A percentile compares a stretch with the other conserved stretches of the same genome.
Evolutionary conservation across 2,888 invertebrate genomes (phyloP).

Genomic region (Tholera decimalis): DNA sequence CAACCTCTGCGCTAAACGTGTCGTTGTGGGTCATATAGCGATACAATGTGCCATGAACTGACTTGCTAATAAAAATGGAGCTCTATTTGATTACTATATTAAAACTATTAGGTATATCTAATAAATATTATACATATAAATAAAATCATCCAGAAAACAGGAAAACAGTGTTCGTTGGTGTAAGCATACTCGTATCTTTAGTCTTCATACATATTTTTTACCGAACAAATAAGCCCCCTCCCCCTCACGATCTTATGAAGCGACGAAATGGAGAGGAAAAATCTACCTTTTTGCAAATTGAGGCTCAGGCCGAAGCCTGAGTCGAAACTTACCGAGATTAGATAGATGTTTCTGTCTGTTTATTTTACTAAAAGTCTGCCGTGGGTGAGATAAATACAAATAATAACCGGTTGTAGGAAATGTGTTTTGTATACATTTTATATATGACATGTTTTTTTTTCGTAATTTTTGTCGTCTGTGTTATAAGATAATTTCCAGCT

Average conservation of each 20-base stretch:
- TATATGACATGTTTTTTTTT: background rate
- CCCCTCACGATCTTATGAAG: constrained; percentile 62
- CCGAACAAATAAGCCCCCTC: constrained; percentile 62
- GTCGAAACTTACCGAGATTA: constrained; percentile 71
- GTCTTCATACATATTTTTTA: constrained; percentile 46
- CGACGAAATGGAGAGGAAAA: constrained; percentile 73
- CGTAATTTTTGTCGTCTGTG: too few relatives aligned
- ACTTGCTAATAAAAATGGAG: too few relatives aligned
- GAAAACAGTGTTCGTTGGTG: background rate
- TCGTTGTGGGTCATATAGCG: background rate
- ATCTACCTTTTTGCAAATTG: constrained; percentile 77
- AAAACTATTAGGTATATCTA: too few relatives aligned
- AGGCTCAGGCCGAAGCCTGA: constrained; percentile 68
- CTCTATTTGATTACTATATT: too few relatives aligned
- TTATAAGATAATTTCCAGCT: too few relatives aligned
- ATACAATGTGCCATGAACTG: too few relatives aligned
- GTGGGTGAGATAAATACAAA: constrained; percentile 41
- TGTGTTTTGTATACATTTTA: constrained; percentile 3
- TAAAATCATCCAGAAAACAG: background rate
- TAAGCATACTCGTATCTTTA: constrained; percentile 34
- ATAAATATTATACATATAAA: too few relatives aligned
- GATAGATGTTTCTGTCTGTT: constrained; percentile 65
- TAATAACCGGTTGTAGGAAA: constrained; percentile 38
- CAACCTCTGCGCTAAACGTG: too few relatives aligned
- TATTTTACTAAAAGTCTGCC: constrained; percentile 49